Evolutionary conservation across 23 tunicate species (phyloP), one percentile per base, ranked within the genome.

Genomic region (Halocynthia aurantium): DNA sequence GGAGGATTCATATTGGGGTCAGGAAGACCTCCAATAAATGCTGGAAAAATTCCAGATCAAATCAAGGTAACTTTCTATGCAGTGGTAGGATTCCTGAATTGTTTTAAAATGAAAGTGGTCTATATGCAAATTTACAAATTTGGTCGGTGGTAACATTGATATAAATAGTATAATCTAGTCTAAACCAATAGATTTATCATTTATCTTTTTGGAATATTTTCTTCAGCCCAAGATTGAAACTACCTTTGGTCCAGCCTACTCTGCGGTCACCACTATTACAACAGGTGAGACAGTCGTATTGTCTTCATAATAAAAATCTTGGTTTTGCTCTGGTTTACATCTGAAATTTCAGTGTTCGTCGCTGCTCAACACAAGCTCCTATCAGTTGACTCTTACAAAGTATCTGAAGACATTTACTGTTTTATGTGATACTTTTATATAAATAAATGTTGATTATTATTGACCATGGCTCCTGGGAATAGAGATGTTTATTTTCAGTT

Each of bases 201-300:
- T 31, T 31, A 31, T 31, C 44, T 31, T 31, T 31, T 31, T 31
- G 44, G 44, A 31, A 31, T 31, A 31, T 67, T 64, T 17, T 49
- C 78, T 84, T 15, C 72, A 89, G 87, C 81, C 82, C 50, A 80
- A 82, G 22, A 52, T 89, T 49, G 95, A 89, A 75, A 89, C 95
- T 21, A 89, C 95, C 2, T 89, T 89, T 74, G 95, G 95, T 10
- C 95, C 95, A n/a, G 82, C 84, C 10, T 67, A 74, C 51, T 80
- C 88, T 8, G 88, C 95, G 40, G 85, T 89, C 22, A 89, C 95
- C 11, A 89, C 95, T 6, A 80, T 89, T 52, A 84, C 95, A 65
- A 89, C 88, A 73, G 95, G 88, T 89, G 53, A 60, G 69, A 70
- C 44, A 72, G 44, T 68, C 19, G n/a, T 51, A 53, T 51, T 17